These are phyloP conservation scores for Myripristis jacobus DNA, from an alignment of 2,797 vertebrate genomes.

Conservation along the genomic window DNA sequence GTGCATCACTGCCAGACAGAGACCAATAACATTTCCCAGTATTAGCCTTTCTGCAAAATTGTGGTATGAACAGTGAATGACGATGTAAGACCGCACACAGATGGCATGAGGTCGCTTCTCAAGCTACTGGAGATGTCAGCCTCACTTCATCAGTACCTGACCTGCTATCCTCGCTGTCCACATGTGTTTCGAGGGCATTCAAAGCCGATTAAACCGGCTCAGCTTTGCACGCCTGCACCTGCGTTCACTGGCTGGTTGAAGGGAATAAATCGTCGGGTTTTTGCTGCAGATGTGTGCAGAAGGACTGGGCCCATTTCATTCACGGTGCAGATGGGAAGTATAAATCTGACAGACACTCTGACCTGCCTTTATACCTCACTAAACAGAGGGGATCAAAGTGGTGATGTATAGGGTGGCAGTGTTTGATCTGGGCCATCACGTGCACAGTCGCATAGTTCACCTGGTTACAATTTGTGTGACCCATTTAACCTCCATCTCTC, in stretches of 20 bases:
- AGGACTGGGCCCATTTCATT: conserved; percentile 12
- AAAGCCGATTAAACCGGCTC: conserved; percentile 13
- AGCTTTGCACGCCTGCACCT: conserved; percentile 33
- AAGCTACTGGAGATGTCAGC: conserved; percentile 31
- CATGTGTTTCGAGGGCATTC: conserved; percentile 27
- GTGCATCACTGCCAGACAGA: conserved; percentile 27
- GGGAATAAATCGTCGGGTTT: conserved; percentile 43
- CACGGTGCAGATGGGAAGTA: conserved; percentile 27
- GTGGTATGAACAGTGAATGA: conserved; percentile 33
- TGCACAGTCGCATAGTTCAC: conserved; percentile 34
- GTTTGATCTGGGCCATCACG: conserved; percentile 55
- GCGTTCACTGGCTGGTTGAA: conserved; percentile 13
- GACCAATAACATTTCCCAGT: neutral
- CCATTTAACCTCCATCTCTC: conserved; percentile 14
- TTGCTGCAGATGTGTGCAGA: conserved; percentile 51
- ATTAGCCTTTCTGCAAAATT: neutral
- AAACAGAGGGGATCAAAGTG: conserved; percentile 56
- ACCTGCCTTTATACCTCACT: conserved; percentile 35
- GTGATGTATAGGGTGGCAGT: conserved; percentile 34
- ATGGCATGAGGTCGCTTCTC: conserved; percentile 13
- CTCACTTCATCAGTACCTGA: conserved; percentile 14
- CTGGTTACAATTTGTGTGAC: conserved; percentile 46
- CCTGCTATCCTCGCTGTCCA: conserved; percentile 22
- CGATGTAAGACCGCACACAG: neutral
- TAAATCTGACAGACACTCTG: conserved; percentile 45